Percentiles rank a stretch among this genome's conserved stretches.
Conservation (phyloP, 2,888 invertebrate genomes). For the Erebia palarica region DNA sequence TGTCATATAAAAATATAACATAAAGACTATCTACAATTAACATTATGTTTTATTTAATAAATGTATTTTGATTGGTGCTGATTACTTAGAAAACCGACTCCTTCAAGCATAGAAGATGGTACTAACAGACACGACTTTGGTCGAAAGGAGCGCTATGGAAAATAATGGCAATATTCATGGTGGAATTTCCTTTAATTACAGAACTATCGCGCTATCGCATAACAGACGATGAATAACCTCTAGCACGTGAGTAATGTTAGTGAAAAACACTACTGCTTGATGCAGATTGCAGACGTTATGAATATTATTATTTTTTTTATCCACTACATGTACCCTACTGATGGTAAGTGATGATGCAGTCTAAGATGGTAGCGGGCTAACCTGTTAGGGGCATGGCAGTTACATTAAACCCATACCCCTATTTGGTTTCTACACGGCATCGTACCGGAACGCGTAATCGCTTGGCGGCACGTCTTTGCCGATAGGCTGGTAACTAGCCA, state of each 20-base stretch:
- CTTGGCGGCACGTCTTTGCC: too few relatives aligned
- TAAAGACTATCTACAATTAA: background rate
- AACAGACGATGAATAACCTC: slow-evolving; percentile 35
- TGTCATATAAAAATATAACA: background rate
- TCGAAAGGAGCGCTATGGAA: slow-evolving; percentile 12
- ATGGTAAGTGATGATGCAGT: too few relatives aligned
- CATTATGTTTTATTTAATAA: background rate
- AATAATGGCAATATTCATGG: slow-evolving; percentile 33
- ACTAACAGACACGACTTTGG: slow-evolving; percentile 15
- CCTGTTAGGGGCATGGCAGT: too few relatives aligned
- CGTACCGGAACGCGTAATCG: too few relatives aligned
- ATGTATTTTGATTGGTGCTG: background rate
- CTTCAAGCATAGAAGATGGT: background rate
- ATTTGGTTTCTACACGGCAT: too few relatives aligned
- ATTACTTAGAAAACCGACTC: background rate
- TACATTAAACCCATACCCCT: too few relatives aligned
- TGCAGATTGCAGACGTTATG: background rate
- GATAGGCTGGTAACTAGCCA: too few relatives aligned
- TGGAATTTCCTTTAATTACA: slow-evolving; percentile 38
- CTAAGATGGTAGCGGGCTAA: too few relatives aligned
- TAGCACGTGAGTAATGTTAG: slow-evolving; percentile 35
- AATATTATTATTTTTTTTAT: background rate
- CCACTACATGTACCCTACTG: too few relatives aligned
- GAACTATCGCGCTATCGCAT: slow-evolving; percentile 26
- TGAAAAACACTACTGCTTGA: slow-evolving; percentile 19